Conservation (phyloP, 1,140 invertebrate species). For the Globodera ellingtonae region DNA sequence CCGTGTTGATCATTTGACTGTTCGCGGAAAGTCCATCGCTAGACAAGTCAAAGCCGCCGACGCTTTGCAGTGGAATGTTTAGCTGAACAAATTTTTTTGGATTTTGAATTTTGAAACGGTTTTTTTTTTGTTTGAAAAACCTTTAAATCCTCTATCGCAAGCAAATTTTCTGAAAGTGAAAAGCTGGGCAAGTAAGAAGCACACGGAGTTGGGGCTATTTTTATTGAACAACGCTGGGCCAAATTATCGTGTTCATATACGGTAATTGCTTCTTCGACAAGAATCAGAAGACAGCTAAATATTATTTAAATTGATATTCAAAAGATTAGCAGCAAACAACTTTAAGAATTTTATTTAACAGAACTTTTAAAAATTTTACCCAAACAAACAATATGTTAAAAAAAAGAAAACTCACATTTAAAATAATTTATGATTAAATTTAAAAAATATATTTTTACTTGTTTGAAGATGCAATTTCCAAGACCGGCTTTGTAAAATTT, state of each 20-base stretch:
- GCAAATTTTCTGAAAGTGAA: conserved; percentile 78
- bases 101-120: background rate
- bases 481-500: conserved; percentile 76
- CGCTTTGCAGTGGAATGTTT: background rate
- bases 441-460: background rate
- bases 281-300: conserved; percentile 75
- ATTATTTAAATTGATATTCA: background rate
- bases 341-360: background rate
- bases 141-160: conserved; percentile 79
- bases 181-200: conserved; percentile 74
- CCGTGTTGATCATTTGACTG: background rate
- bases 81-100: background rate
- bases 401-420: no score
- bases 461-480: no score
- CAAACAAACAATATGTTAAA: no score
- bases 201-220: conserved; percentile 69
- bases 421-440: background rate
- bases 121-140: conserved; percentile 55
- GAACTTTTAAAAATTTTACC: no score
- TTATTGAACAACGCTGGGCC: conserved; percentile 81
- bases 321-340: background rate
- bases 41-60: conserved; percentile 15
- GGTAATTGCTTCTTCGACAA: conserved; percentile 84
- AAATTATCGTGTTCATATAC: conserved; percentile 86
- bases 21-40: background rate